Evolutionary conservation across 1,140 invertebrate species (phyloP), one percentile per base, ranked within the genome.

Genomic region (Zelostemma sp.): DNA sequence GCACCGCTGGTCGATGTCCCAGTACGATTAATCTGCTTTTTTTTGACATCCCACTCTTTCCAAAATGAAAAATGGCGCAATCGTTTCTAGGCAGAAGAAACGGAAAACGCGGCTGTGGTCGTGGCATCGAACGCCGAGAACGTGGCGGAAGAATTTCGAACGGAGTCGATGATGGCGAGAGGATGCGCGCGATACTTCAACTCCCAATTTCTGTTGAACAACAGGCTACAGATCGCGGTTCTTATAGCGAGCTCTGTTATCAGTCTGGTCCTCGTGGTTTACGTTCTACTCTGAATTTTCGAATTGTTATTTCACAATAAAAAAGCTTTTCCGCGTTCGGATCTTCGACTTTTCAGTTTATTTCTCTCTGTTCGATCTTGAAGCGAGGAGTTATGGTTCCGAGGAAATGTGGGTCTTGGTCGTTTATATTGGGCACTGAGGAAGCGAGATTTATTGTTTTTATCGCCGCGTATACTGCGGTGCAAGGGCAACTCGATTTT

Each of bases 201-300:
- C 6, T 46, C 18, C 0, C 41, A 18, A 2, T 73, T 65, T 48
- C 47, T 68, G 14, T 17, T 59, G 0, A 48, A 61, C 14, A 73
- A 73, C 45, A 58, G 55, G 40, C 65, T 55, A 31, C 65, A 69
- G 47, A 73, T 73, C 12, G 66, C 60, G 14, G 61, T 66, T 15
- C 50, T 73, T 1, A 62, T 73, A 15, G 65, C 66, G 6, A 73
- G 61, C 46, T 17, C 64, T 19, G 48, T 68, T 14, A 35, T 73
- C 12, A 69, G 65, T 38, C 14, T 58, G 21, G 25, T 69, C 19
- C 47, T 69, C 14, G 18, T 69, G 31, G 45, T 69, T 17, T 69
- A 65, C 31, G 58, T 73, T 3, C 9, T 66, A 3, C n/a, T 68
- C 21, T 72, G 58, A 67, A 21, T 21, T n/a, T 16, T 12, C 6